phyloP scores from a whole-genome alignment of 2,113 vertebrate species.

The Lophura nycthemera region DNA sequence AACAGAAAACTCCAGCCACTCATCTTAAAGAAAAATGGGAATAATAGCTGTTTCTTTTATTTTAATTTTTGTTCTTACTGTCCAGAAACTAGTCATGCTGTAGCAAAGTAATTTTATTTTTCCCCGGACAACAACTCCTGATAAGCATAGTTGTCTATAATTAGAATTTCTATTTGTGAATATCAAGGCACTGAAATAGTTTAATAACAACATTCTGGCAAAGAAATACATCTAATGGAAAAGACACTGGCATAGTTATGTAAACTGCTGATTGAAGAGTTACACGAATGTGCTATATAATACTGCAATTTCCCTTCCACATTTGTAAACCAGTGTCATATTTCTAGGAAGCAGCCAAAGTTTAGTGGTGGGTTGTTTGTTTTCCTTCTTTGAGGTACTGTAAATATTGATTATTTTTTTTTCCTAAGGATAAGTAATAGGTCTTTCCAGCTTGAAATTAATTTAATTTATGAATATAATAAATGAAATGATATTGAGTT shows the following conservation, averaged over 20 bases:
- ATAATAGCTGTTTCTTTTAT: neutral
- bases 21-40: neutral
- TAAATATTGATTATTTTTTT: constrained; percentile 7
- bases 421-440: neutral
- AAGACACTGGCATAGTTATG: neutral
- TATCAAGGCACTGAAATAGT: neutral
- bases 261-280: neutral
- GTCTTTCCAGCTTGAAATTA: neutral
- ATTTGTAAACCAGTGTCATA: neutral
- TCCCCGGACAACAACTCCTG: neutral
- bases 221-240: neutral
- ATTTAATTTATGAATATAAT: neutral
- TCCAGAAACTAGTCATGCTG: neutral
- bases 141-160: neutral
- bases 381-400: neutral
- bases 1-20: neutral
- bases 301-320: neutral
- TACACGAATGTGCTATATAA: neutral
- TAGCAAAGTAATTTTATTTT: neutral
- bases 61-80: neutral
- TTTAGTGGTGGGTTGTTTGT: neutral
- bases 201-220: neutral
- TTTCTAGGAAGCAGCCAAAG: neutral
- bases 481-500: neutral
- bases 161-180: constrained; percentile 10